A percentile compares a stretch with the other conserved stretches of the same genome.
These are phyloP conservation scores for Heteromurus nitidus DNA, from an alignment of 2,888 invertebrate species.

Conservation along the genomic window DNA sequence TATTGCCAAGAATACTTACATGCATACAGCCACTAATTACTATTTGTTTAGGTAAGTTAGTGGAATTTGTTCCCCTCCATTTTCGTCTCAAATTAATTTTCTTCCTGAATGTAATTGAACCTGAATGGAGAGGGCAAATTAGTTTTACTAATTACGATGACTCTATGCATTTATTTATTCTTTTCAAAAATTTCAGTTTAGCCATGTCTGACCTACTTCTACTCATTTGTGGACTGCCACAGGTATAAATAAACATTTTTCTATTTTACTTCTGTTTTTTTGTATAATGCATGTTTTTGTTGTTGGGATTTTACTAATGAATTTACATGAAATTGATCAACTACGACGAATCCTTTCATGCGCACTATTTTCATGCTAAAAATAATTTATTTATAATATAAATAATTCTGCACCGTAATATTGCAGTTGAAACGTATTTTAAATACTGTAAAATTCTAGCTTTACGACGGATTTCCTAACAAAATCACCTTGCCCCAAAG, in stretches of 20 bases:
- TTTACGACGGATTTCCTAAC: too few species aligned
- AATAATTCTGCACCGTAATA: too few species aligned
- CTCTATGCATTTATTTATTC: background rate
- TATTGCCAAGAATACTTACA: conserved; percentile 84
- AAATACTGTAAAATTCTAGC: too few species aligned
- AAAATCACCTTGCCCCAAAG: too few species aligned
- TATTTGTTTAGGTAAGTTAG: conserved; percentile 80
- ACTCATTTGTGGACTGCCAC: conserved; percentile 85
- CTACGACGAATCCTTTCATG: too few species aligned
- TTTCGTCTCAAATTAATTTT: background rate
- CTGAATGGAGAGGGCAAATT: too few species aligned
- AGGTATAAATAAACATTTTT: conserved; percentile 74
- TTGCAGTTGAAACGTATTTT: too few species aligned
- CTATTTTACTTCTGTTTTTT: background rate
- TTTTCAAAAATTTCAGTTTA: conserved; percentile 77
- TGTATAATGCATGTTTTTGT: too few species aligned
- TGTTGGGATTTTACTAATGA: too few species aligned
- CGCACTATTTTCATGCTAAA: too few species aligned
- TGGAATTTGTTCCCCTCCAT: background rate
- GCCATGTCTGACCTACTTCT: conserved; percentile 86
- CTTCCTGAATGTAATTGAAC: background rate
- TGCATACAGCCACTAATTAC: conserved; percentile 90
- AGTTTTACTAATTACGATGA: background rate
- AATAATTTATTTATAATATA: too few species aligned
- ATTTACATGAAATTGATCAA: too few species aligned